These are phyloP conservation scores for Chaetorhynchus papuensis DNA, from an alignment of 2,113 vertebrate genomes.

Conservation along the genomic window DNA sequence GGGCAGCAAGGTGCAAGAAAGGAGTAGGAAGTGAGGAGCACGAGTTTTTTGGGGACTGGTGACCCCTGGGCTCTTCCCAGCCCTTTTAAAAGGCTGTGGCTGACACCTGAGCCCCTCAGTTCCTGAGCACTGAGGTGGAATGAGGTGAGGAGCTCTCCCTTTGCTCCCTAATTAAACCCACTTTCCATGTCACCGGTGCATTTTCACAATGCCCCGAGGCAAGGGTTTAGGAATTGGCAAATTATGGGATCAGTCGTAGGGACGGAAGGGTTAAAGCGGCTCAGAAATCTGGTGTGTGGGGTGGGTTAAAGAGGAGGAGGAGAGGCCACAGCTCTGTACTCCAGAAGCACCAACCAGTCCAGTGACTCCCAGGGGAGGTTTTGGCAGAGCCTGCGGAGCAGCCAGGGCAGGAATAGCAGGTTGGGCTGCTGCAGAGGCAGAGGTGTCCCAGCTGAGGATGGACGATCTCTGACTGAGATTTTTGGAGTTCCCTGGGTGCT, in stretches of 20 bases:
- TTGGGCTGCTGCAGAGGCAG: not conserved
- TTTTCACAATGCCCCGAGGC: not conserved
- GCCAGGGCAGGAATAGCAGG: constrained; percentile 1
- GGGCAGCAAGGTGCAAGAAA: not conserved
- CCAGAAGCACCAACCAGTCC: not conserved
- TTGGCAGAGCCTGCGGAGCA: not conserved
- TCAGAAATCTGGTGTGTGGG: not conserved
- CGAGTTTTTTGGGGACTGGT: not conserved
- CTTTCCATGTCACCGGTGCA: not conserved
- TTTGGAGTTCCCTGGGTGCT: not conserved
- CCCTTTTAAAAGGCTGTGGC: not conserved
- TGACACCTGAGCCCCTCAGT: not conserved
- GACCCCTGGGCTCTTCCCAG: not conserved
- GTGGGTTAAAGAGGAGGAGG: not conserved
- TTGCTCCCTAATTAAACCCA: not conserved
- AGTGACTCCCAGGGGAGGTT: not conserved
- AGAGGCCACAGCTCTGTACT: not conserved
- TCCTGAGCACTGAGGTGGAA: not conserved
- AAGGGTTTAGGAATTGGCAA: not conserved
- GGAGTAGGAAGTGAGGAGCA: not conserved
- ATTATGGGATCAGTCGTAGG: accelerated
- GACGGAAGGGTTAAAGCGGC: not conserved
- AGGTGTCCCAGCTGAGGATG: not conserved
- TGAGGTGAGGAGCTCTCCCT: not conserved
- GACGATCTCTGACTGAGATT: not conserved